These are phyloP conservation scores for Achatina immaculata DNA, from an alignment of 1,140 invertebrate genomes.

Conservation along the genomic window DNA sequence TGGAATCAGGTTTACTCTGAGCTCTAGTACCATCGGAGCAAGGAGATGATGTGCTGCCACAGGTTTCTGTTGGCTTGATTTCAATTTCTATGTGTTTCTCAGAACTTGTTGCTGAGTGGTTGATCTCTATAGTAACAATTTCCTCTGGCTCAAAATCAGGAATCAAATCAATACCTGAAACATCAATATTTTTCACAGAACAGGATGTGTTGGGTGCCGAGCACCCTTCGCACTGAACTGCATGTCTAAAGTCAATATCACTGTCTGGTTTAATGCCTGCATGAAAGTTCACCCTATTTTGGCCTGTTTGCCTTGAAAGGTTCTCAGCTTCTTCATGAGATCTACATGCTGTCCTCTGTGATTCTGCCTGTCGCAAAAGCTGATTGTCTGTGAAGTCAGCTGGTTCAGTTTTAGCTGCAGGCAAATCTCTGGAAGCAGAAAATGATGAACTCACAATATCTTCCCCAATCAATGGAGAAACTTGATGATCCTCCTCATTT, in stretches of 20 bases:
- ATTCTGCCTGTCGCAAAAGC: too few relatives aligned
- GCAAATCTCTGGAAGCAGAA: too few relatives aligned
- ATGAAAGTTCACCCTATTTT: too few relatives aligned
- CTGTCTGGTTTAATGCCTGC: background rate
- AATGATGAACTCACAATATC: too few relatives aligned
- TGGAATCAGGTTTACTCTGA: background rate
- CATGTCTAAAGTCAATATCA: background rate
- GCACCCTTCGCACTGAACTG: background rate
- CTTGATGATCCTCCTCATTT: background rate
- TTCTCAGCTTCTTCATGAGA: too few relatives aligned
- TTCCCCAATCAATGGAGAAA: background rate
- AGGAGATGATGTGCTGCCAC: background rate
- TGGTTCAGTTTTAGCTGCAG: too few relatives aligned
- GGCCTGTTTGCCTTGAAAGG: too few relatives aligned
- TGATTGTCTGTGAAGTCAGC: too few relatives aligned
- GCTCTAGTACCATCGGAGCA: background rate
- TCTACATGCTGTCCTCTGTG: too few relatives aligned
- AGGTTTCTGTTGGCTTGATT: background rate
- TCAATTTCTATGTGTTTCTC: slow-evolving; percentile 8
- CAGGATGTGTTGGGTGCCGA: background rate
- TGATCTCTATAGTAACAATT: slow-evolving; percentile 17
- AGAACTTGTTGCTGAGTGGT: background rate
- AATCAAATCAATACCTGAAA: background rate
- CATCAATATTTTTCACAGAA: background rate
- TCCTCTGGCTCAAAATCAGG: slow-evolving; percentile 20